These are phyloP conservation scores for Drosophila parthenogenetica DNA, from an alignment of 2,888 invertebrate genomes.

Conservation along the genomic window DNA sequence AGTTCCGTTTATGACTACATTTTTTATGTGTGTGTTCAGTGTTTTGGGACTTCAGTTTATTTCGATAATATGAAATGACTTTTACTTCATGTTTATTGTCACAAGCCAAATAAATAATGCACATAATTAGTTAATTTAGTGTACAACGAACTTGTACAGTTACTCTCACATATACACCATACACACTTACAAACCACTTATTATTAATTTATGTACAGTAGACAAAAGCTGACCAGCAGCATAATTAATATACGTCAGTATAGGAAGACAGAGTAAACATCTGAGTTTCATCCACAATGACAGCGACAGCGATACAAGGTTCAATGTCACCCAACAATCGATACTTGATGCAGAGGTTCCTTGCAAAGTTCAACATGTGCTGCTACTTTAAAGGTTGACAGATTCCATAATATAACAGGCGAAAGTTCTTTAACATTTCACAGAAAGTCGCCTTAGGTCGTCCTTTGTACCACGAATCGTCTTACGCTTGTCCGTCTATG, in stretches of 20 bases:
- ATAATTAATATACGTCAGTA: constrained; percentile 63
- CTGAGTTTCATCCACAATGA: constrained; percentile 24
- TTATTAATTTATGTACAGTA: constrained; percentile 70
- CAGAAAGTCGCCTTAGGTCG: not conserved
- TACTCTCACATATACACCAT: constrained; percentile 1
- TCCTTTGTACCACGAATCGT: constrained; percentile 1
- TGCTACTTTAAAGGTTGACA: constrained; percentile 15
- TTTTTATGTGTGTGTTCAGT: not conserved
- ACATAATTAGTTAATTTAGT: constrained; percentile 59
- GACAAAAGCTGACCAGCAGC: constrained; percentile 47
- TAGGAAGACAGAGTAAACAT: constrained; percentile 23
- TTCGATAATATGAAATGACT: constrained; percentile 32
- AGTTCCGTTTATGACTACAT: constrained; percentile 19
- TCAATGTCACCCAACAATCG: constrained; percentile 63
- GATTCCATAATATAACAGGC: constrained; percentile 4
- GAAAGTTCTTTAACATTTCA: constrained; percentile 11
- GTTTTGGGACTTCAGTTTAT: constrained; percentile 14
- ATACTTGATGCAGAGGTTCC: constrained; percentile 16
- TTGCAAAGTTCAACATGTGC: constrained; percentile 9
- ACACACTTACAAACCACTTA: constrained; percentile 9
- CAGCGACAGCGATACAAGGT: constrained; percentile 41
- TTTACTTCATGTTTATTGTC: constrained; percentile 26
- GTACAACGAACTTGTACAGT: constrained; percentile 55
- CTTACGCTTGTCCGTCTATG: constrained; percentile 2
- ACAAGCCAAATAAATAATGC: constrained; percentile 42